Conservation (phyloP, 2,797 vertebrate genomes). For the Sorex maritimensis region DNA sequence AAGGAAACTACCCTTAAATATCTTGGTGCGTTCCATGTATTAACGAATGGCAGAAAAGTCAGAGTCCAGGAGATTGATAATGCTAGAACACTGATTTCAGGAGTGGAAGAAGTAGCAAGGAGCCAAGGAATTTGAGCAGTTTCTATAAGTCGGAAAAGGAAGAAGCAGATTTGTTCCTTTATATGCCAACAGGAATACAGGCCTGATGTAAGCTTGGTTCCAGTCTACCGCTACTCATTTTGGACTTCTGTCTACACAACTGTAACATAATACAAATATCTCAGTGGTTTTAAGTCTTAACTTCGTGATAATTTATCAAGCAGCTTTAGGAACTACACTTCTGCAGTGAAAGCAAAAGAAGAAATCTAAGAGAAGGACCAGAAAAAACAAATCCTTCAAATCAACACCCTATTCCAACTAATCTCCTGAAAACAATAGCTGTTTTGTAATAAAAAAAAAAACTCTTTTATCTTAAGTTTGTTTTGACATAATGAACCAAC, state of each 20-base stretch:
- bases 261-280: background rate
- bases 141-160: background rate
- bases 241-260: background rate
- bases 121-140: background rate
- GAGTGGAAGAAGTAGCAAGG: background rate
- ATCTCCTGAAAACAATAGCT: slow-evolving; percentile 17
- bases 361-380: background rate
- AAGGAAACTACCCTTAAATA: background rate
- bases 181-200: background rate
- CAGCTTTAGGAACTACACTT: background rate
- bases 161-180: background rate
- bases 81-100: background rate
- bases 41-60: background rate
- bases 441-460: background rate
- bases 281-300: background rate
- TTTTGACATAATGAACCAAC: slow-evolving; percentile 27
- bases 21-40: background rate
- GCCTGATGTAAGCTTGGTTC: background rate
- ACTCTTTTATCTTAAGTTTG: background rate
- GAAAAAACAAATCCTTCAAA: background rate
- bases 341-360: slow-evolving; percentile 12
- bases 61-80: slow-evolving; percentile 18
- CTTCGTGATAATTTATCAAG: background rate
- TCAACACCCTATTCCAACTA: background rate
- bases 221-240: background rate